Conservation (phyloP, 2,888 invertebrate species). For the Epinotia nisella region DNA sequence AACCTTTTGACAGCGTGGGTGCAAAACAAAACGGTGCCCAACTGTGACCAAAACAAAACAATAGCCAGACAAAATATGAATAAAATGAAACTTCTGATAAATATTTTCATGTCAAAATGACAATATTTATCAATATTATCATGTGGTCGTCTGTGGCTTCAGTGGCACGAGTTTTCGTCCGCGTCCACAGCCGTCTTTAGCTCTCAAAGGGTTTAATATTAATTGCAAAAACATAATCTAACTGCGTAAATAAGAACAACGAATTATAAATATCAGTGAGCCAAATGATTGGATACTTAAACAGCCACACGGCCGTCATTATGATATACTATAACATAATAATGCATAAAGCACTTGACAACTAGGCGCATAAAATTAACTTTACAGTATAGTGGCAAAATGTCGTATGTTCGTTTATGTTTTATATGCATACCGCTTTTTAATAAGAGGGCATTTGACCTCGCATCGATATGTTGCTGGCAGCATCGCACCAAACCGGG, state of each 20-base stretch:
- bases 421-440: not conserved
- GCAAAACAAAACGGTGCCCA: no score
- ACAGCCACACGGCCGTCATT: conserved; percentile 4
- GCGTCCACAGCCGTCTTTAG: no score
- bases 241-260: not conserved
- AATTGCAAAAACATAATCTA: not conserved
- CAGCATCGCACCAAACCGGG: conserved; percentile 33
- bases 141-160: no score
- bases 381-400: not conserved
- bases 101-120: no score
- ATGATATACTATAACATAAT: conserved; percentile 9
- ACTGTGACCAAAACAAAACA: no score
- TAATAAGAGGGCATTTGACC: conserved; percentile 9
- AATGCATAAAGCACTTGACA: conserved; percentile 6
- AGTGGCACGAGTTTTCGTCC: no score
- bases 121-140: no score
- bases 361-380: conserved; percentile 21
- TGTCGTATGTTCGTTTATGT: not conserved
- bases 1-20: no score
- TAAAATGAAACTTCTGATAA: no score
- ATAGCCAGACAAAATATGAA: no score
- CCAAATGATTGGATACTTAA: not conserved
- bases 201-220: no score
- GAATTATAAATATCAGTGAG: not conserved
- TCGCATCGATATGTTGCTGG: conserved; percentile 25